Base-by-base conservation (phyloP, 2,888 invertebrate genomes). In the Aphrophora alni region DNA sequence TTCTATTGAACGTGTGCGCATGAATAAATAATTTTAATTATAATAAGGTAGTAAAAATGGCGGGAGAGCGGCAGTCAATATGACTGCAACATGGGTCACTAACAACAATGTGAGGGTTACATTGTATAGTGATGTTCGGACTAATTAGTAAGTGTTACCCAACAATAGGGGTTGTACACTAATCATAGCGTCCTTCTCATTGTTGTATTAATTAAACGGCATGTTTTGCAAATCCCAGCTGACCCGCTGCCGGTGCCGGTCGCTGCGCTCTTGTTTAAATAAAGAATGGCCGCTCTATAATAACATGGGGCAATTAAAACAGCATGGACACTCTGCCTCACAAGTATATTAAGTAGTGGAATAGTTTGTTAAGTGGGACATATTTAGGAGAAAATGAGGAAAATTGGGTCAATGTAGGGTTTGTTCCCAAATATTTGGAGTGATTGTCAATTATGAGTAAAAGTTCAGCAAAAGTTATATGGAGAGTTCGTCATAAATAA, bases 221-320 rank as follows among this genome's bases (percentile, higher is more conserved):
- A 51, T 81, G 81, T 81, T 81, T 81, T 78, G 81, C 78, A 78
- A 81, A 81, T 81, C 81, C 81, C 81, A 78, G 81, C 77, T 81
- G 81, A 77, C 75, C 78, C 51, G 77, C n/a, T n/a, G n/a, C n/a
- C n/a, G n/a, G n/a, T n/a, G n/a, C 38, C 68, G 74, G 59, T 59
- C 74, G 74, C 68, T 79, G 78, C 69, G 73, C 74, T 74, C 68
- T 25, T 79, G 78, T 74, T 74, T 68, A 75, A 76, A 76, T 76
- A 80, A 80, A 80, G 80, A 80, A 80, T 80, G 68, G 71, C 80
- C 71, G 75, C 75, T 71, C 70, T 80, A 76, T 80, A 75, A 76
- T 72, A 80, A 80, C 80, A 80, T 33, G 75, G 44, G 8, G 71
- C 76, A 80, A 80, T 80, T 80, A 80, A 80, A 80, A 72, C 78